Conservation (phyloP, 2,113 vertebrate species). For the Turnix velox region DNA sequence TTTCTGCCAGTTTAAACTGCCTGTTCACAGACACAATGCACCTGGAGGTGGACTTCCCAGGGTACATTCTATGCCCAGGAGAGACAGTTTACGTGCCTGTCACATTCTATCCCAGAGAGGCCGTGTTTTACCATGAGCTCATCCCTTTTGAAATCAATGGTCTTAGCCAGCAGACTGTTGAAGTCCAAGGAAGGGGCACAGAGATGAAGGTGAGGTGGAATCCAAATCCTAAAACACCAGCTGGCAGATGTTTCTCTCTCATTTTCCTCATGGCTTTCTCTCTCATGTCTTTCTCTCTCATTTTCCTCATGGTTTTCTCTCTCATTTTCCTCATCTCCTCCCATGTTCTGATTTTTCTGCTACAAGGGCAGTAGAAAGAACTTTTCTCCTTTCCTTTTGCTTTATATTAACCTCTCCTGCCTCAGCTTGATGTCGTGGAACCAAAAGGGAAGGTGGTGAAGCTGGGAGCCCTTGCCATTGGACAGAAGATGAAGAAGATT, state of each 20-base stretch:
- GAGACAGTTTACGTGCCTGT: conserved; percentile 74
- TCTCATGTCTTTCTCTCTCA: not conserved
- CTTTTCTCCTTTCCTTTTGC: not conserved
- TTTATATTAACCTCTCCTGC: not conserved
- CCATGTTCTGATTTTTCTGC: not conserved
- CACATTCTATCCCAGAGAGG: conserved; percentile 80
- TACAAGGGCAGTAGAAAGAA: not conserved
- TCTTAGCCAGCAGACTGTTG: conserved; percentile 70
- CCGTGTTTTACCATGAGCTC: conserved; percentile 72
- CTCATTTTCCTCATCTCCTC: not conserved
- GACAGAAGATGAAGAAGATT: conserved; percentile 72
- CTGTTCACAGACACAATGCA: conserved; percentile 72
- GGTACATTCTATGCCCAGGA: conserved; percentile 70
- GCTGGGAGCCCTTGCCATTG: conserved; percentile 77
- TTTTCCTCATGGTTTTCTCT: not conserved
- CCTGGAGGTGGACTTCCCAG: conserved; percentile 73
- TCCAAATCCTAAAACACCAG: not conserved
- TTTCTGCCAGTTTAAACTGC: conserved; percentile 76
- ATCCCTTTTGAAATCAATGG: conserved; percentile 82
- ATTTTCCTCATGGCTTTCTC: not conserved
- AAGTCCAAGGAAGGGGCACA: conserved; percentile 80
- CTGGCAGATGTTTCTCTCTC: not conserved
- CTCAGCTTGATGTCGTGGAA: conserved; percentile 79
- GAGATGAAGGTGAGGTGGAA: conserved; percentile 81
- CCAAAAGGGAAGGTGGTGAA: conserved; percentile 75